Evolutionary conservation across 2,113 vertebrate genomes (phyloP).

Genomic region (Telmatochromis sp.): DNA sequence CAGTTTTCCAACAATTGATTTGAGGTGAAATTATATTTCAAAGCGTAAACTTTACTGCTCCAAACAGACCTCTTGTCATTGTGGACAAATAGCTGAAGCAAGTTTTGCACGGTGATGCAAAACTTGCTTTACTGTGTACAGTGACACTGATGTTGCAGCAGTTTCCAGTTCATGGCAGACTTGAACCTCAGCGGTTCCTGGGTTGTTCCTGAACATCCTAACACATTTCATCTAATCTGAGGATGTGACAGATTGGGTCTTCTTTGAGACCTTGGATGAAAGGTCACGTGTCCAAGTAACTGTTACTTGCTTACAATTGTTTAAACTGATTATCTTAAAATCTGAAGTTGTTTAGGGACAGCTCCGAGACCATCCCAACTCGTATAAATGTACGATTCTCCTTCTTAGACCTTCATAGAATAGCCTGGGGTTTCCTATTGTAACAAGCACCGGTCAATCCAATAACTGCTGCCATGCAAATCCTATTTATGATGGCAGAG

Average conservation of each 20-base stretch:
- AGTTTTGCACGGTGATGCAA: neutral
- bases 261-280: neutral
- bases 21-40: neutral
- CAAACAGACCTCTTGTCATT: neutral
- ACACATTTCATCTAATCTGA: neutral
- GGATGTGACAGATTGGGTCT: neutral
- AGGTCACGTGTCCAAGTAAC: neutral
- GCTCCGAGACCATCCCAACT: neutral
- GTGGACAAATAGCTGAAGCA: neutral
- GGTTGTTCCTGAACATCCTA: neutral
- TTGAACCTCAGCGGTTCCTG: fast-evolving
- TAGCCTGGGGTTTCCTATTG: neutral
- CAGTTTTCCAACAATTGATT: neutral
- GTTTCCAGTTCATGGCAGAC: neutral
- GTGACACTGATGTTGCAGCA: neutral
- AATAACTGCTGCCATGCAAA: neutral
- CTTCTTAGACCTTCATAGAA: neutral
- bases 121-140: neutral
- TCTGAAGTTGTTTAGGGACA: neutral
- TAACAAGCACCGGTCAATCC: neutral
- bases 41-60: neutral
- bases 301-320: neutral
- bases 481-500: neutral
- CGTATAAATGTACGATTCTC: neutral
- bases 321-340: neutral